A percentile compares a stretch with the other conserved stretches of the same genome.
Conservation (phyloP, 2,888 invertebrate species). For the Achlya flavicornis region DNA sequence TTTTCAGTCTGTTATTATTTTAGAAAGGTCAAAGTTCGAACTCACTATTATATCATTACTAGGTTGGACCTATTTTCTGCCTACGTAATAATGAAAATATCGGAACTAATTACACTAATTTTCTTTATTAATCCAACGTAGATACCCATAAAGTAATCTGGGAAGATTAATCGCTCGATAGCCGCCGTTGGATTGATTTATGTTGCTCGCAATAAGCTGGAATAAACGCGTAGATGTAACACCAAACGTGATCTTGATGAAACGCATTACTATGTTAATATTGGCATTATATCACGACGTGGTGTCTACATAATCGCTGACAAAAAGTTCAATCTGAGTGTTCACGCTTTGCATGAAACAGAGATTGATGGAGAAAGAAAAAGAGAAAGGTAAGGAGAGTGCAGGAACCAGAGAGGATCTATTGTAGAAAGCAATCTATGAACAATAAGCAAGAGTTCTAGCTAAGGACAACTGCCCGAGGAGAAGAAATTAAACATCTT, state of each 20-base stretch:
- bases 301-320: not conserved
- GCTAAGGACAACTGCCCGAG: too few relatives aligned
- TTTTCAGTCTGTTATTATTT: too few relatives aligned
- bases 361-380: not conserved
- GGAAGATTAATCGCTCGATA: conserved; percentile 5
- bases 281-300: not conserved
- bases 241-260: conserved; percentile 8
- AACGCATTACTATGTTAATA: conserved; percentile 8
- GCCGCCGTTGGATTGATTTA: conserved; percentile 5
- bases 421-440: not conserved
- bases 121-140: conserved; percentile 9
- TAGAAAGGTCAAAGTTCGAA: too few relatives aligned
- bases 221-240: conserved; percentile 1
- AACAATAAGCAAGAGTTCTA: too few relatives aligned
- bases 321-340: conserved; percentile 3
- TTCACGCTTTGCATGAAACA: not conserved
- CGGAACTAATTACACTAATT: conserved; percentile 4
- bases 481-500: too few relatives aligned
- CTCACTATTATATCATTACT: too few relatives aligned
- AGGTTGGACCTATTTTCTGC: not conserved
- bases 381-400: not conserved
- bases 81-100: not conserved
- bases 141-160: conserved; percentile 9
- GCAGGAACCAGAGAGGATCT: not conserved
- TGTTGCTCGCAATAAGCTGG: conserved; percentile 8